Evolutionary conservation across 2,113 vertebrate genomes (phyloP), one percentile per base, ranked within the genome.

Genomic region (Haemorhous mexicanus): DNA sequence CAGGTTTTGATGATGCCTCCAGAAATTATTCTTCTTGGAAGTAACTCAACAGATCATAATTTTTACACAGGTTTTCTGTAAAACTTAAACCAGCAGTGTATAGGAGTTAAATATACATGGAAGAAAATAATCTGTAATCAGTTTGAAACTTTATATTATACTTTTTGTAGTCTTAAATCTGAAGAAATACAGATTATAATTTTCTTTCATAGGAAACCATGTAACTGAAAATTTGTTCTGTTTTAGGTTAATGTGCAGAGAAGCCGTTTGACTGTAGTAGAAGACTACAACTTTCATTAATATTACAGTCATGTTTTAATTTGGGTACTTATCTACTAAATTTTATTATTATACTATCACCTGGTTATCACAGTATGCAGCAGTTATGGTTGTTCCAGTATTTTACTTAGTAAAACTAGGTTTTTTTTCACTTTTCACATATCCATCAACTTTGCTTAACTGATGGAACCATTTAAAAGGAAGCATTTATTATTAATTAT

Each of bases 231-330:
- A 24, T 52, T 94, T 37, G 62, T 96, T 90, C 69, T 41, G 7
- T 96, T 53, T 68, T 69, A 87, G 69, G 67, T 96, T 92, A 95
- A 94, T 89, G 53, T 94, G 69, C 70, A 97, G 87, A 96, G 73
- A 95, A 90, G 69, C 30, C 63, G 46, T 91, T 97, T 33, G 53
- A 75, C 56, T 89, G 46, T 94, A 88, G 91, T 95, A 89, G 87
- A 87, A 92, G 86, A 75, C 88, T 73, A 91, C 52, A 94, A 91
- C 79, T 94, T 90, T 87, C 55, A 93, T 90, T 90, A 90, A 89
- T 89, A 94, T 94, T 95, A 84, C 49, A 94, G 76, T 93, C 87
- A 90, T 64, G 76, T 89, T 96, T 97, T 96, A 95, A 94, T 96
- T 95, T 77, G 52, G 43, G 80, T 95, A 87, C 61, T 96, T 97